Evolutionary conservation across 1,140 invertebrate species (phyloP).

Genomic region (Aricia agestis): DNA sequence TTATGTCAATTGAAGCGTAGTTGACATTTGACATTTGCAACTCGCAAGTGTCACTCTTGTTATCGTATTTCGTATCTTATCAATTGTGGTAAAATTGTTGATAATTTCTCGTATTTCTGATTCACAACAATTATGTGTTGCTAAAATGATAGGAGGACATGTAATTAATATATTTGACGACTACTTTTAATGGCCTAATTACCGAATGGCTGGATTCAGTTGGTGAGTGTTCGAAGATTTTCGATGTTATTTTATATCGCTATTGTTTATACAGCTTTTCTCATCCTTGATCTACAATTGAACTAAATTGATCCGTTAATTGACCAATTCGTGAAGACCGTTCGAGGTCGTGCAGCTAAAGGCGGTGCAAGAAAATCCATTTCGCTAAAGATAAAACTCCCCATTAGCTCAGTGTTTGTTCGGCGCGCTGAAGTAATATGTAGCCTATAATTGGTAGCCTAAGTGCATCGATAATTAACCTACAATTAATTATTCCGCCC

Average conservation of each 20-base stretch:
- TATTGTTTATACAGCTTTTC: conserved; percentile 37
- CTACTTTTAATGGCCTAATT: conserved; percentile 69
- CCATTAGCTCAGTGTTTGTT: background rate
- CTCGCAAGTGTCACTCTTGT: conserved; percentile 16
- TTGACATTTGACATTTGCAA: background rate
- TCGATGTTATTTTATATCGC: conserved; percentile 23
- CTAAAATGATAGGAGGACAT: conserved; percentile 52
- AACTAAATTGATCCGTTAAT: conserved; percentile 51
- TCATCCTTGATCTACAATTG: conserved; percentile 49
- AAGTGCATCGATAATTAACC: background rate
- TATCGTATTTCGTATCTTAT: conserved; percentile 16
- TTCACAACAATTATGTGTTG: conserved; percentile 22
- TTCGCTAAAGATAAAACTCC: background rate
- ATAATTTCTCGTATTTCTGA: conserved; percentile 13
- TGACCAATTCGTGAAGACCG: conserved; percentile 21
- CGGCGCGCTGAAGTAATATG: background rate
- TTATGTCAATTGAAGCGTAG: too few relatives aligned
- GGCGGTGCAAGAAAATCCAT: background rate
- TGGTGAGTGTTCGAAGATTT: conserved; percentile 51
- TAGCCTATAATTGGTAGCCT: background rate
- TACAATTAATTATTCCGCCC: background rate
- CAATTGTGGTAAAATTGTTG: conserved; percentile 16
- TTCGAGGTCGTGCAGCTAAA: background rate
- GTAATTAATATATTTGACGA: conserved; percentile 43
- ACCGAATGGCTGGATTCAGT: conserved; percentile 75